phyloP scores from a whole-genome alignment of 1,140 invertebrate genomes.

The Bombus huntii region DNA sequence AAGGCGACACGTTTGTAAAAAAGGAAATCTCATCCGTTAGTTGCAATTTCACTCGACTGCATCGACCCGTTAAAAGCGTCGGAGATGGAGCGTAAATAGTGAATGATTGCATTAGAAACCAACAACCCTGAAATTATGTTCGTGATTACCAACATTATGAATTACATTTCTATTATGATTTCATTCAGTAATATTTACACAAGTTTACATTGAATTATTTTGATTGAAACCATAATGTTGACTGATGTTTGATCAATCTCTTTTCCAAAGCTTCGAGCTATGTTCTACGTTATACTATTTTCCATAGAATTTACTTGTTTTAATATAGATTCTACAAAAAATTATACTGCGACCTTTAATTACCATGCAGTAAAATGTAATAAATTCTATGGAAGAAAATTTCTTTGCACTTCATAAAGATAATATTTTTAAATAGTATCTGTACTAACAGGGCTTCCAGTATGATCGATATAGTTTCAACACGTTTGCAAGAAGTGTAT shows the following conservation, averaged over 20 bases:
- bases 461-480: slow-evolving; percentile 85
- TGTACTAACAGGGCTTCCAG: slow-evolving; percentile 81
- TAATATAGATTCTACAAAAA: background rate
- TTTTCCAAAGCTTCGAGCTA: background rate
- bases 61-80: slow-evolving; percentile 27
- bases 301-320: background rate
- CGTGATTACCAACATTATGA: background rate
- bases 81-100: slow-evolving; percentile 36
- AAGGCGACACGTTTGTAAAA: background rate
- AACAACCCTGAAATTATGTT: slow-evolving; percentile 22
- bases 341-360: background rate
- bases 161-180: background rate
- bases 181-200: background rate
- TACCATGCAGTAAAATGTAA: background rate
- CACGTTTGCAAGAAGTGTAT: slow-evolving; percentile 84
- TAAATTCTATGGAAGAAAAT: background rate
- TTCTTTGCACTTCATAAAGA: background rate
- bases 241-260: background rate
- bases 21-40: background rate
- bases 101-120: background rate
- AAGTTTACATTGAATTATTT: background rate
- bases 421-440: slow-evolving; percentile 1
- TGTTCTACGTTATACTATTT: background rate
- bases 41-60: slow-evolving; percentile 7
- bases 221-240: background rate